Base-by-base conservation (phyloP, 2,113 vertebrate genomes). In the Sylvilagus bachmani region DNA sequence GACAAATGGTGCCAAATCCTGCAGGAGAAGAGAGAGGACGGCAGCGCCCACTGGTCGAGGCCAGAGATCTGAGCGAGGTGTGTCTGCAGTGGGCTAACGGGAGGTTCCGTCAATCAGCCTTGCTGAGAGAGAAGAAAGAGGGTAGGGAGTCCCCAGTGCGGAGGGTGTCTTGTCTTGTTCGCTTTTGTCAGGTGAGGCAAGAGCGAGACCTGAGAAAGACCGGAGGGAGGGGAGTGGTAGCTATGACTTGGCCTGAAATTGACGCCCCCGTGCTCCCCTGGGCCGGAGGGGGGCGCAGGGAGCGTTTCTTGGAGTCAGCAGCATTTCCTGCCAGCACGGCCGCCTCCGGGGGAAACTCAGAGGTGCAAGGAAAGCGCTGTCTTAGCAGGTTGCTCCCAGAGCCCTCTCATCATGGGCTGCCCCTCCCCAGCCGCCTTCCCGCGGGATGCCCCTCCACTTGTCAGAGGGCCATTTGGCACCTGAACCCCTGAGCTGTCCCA, bases 391-490 rank as follows among this genome's bases (percentile, higher is more conserved):
- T 69, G 87, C 71, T 89, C 93, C 33, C 88, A 27, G 64, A 78
- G 95, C 82, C 85, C 86, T 96, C 77, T 94, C 87, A 67, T 29
- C 38, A 86, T 19, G 86, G 95, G 89, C 86, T 69, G 91, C 22
- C 92, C 92, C 96, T 96, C 92, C 64, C 80, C 88, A 90, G 71
- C 86, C 86, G 67, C 90, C 93, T 77, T 95, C 92, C 95, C 13
- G 24, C 96, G 96, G 91, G 95, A 95, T 96, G 96, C 93, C 90
- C 96, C 95, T 97, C 75, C 86, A 61, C 88, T 91, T 98, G 97
- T 97, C 97, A 97, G 62, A 82, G 69, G 49, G 93, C 95, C 97
- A 96, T 89, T 62, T 97, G 97, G 97, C 96, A 96, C 67, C 62
- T 17, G 53, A 93, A 93, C 10, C 67, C 85, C 90, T 86, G 75